A percentile compares a stretch with the other conserved stretches of the same genome.
phyloP scores from a whole-genome alignment of 2,888 invertebrate genomes.

The Polyploca ridens region DNA sequence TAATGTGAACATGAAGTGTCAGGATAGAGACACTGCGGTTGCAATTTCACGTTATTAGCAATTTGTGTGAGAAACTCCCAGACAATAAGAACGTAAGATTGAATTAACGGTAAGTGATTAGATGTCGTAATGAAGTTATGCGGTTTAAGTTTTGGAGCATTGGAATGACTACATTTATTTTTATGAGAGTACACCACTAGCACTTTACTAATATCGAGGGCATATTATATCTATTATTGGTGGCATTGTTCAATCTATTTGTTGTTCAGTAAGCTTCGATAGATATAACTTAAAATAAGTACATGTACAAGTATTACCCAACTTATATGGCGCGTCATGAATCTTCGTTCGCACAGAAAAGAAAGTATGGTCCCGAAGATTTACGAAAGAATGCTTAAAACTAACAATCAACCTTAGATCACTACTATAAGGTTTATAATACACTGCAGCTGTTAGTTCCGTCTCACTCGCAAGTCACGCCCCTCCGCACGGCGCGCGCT shows the following conservation, averaged over 20 bases:
- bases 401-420: too few species aligned
- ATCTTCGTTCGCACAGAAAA: too few species aligned
- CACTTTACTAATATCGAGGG: background rate
- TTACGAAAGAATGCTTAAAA: too few species aligned
- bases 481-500: too few species aligned
- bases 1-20: slow-evolving; percentile 9
- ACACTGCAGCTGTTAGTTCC: too few species aligned
- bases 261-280: background rate
- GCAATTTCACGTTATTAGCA: slow-evolving; percentile 70
- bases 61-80: slow-evolving; percentile 69
- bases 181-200: background rate
- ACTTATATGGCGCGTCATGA: too few species aligned
- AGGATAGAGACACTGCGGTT: slow-evolving; percentile 43
- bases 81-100: slow-evolving; percentile 70
- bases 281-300: too few species aligned
- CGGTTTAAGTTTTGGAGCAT: slow-evolving; percentile 27
- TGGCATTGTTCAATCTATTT: background rate
- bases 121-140: slow-evolving; percentile 52
- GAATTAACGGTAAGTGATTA: slow-evolving; percentile 67
- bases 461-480: too few species aligned
- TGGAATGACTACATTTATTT: background rate
- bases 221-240: slow-evolving; percentile 1
- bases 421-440: too few species aligned
- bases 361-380: too few species aligned
- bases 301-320: too few species aligned